Conservation (phyloP, 2,113 vertebrate species). For the Garra rufa region DNA sequence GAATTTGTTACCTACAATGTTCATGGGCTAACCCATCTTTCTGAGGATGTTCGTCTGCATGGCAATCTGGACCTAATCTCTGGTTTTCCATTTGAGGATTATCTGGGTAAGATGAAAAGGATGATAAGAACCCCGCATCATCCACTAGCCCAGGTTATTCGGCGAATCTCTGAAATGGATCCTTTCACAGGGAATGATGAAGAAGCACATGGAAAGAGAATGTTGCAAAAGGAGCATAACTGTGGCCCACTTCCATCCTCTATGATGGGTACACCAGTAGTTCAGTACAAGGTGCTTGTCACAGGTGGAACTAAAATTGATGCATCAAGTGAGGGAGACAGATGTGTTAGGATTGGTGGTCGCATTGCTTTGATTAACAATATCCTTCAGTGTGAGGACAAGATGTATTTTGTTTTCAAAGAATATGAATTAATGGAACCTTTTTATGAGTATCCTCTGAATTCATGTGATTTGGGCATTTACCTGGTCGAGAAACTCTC, state of each 20-base stretch:
- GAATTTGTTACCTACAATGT: neutral
- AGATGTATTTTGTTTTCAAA: neutral
- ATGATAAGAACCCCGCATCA: neutral
- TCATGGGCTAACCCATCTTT: constrained; percentile 8
- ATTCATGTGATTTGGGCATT: neutral
- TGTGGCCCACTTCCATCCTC: constrained; percentile 14
- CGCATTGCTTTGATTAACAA: constrained; percentile 18
- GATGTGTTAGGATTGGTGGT: constrained; percentile 6
- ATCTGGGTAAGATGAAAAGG: neutral
- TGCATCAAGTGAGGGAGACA: constrained; percentile 1
- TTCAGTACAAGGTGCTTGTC: neutral
- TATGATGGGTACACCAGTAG: neutral
- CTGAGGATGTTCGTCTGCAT: neutral
- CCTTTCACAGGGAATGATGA: neutral
- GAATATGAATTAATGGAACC: neutral
- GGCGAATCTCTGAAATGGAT: neutral
- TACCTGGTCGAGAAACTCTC: neutral
- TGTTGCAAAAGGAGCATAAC: constrained; percentile 38
- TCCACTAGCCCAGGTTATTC: constrained; percentile 1
- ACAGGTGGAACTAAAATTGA: constrained; percentile 2
- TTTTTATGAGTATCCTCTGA: neutral
- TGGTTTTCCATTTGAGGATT: neutral
- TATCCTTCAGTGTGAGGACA: neutral
- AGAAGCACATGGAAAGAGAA: neutral
- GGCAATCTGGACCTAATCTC: neutral